These are phyloP conservation scores for Mizuhopecten yessoensis DNA, from an alignment of 1,140 invertebrate species.

Conservation along the genomic window DNA sequence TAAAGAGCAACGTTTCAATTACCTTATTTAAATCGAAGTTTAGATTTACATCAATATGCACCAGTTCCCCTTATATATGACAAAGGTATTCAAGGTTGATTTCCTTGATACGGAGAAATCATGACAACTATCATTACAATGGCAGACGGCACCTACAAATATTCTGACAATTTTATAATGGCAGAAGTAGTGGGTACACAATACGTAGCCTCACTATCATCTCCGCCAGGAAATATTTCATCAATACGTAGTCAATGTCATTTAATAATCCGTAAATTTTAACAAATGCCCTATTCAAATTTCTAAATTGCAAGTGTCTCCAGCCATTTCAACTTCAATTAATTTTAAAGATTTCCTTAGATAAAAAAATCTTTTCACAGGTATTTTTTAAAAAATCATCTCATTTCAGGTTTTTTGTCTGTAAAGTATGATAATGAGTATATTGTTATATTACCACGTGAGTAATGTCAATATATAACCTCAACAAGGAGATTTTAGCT, in stretches of 20 bases:
- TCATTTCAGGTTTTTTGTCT: neutral
- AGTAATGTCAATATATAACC: neutral
- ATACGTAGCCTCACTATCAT: no score
- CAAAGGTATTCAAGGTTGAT: constrained; percentile 26
- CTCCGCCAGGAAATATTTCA: neutral
- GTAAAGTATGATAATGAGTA: neutral
- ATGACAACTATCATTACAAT: constrained; percentile 28
- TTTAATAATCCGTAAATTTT: constrained; percentile 21
- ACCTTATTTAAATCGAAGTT: constrained; percentile 34
- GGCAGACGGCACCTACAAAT: constrained; percentile 9
- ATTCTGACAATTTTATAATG: constrained; percentile 14
- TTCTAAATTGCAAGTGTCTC: neutral
- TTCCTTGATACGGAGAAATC: neutral
- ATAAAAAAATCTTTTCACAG: neutral
- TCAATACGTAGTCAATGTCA: neutral
- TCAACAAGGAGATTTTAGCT: neutral
- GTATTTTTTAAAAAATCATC: neutral
- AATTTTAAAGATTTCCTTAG: neutral
- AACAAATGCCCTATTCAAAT: neutral
- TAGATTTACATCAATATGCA: constrained; percentile 2
- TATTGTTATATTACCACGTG: neutral
- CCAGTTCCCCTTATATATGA: neutral
- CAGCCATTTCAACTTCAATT: neutral
- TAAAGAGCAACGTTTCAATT: constrained; percentile 34
- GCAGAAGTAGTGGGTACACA: neutral